Base-by-base conservation (phyloP, 2,797 vertebrate genomes). In the Pteropus rufus region DNA sequence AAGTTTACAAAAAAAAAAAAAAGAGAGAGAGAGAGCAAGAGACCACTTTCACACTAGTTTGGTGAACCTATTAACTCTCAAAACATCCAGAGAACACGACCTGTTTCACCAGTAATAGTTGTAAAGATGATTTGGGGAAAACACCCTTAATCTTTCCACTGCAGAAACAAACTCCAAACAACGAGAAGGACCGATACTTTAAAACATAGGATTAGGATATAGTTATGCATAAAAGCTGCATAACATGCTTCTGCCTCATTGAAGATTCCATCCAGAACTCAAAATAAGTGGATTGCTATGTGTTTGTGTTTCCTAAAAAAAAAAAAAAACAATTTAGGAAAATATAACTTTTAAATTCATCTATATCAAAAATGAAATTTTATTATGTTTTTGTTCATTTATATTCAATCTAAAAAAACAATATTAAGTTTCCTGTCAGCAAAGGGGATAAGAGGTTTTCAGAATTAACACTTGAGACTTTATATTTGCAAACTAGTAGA, bases 321-420 rank as follows among this genome's bases (percentile, higher is more conserved):
- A 34, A 14, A 54, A 44, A 10, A 36, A 54, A 34, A 7, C 9
- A 67, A 14, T 19, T 87, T 58, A 70, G 49, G 70, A 70, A 82
- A 91, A 76, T 69, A 34, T 3, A 95, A 76, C 36, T 73, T 75
- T 90, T 49, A 91, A 80, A 69, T 1, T 73, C 44, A 24, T 77
- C 9, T 60, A 11, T 58, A 92, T 84, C 16, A 89, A 86, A 91
- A 93, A 60, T 62, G 31, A 83, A 64, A 83, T 49, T 69, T 62
- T 75, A 8, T 67, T 56, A 76, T 93, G 24, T 88, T 93, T 97
- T 95, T 70, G 91, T 41, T 86, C 7, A 73, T 69, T 92, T 88
- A 65, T 4, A 65, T 39, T 87, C 23, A 86, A 69, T 82, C 82
- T 10, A 36, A 36, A 7, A 67, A 65, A 77, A 44, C 56, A 39